A percentile compares a stretch with the other conserved stretches of the same genome.
Evolutionary conservation across 2,888 invertebrate genomes (phyloP).

Genomic region (Lapara coniferarum): DNA sequence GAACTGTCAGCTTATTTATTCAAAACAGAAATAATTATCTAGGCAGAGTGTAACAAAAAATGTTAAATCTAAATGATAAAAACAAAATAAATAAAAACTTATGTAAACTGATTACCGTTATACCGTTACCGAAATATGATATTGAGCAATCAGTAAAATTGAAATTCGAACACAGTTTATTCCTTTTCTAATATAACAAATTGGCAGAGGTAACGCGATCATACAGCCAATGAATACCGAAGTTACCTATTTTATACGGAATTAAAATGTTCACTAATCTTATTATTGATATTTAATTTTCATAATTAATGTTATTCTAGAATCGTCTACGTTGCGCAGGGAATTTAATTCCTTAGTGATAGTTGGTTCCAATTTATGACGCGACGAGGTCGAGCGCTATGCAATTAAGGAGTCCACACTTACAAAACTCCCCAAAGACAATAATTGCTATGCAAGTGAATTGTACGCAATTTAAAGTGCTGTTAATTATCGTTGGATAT

Average conservation of each 20-base stretch:
- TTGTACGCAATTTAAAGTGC: conserved; percentile 50
- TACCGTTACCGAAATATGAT: too few species aligned
- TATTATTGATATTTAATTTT: not conserved
- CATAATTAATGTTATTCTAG: conserved; percentile 8
- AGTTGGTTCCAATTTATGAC: conserved; percentile 40
- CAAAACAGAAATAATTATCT: too few species aligned
- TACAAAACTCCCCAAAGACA: conserved; percentile 38
- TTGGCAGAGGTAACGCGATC: conserved; percentile 10
- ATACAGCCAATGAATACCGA: conserved; percentile 14
- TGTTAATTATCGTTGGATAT: conserved; percentile 45
- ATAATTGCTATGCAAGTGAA: conserved; percentile 45
- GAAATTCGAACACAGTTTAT: not conserved
- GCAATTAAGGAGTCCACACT: conserved; percentile 43
- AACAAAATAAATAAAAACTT: too few species aligned
- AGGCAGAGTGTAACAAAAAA: too few species aligned
- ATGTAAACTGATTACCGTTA: too few species aligned
- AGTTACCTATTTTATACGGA: not conserved
- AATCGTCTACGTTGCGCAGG: not conserved
- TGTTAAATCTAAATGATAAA: too few species aligned
- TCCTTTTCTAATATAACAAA: conserved; percentile 7
- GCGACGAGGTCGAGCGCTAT: conserved; percentile 34
- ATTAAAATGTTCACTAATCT: too few species aligned
- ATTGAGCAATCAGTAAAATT: not conserved
- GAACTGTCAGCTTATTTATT: too few species aligned
- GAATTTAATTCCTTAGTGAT: conserved; percentile 46